Percentiles rank a stretch among this genome's conserved stretches.
Conservation (phyloP, 1,140 invertebrate genomes). For the Protaetia brevitarsis region DNA sequence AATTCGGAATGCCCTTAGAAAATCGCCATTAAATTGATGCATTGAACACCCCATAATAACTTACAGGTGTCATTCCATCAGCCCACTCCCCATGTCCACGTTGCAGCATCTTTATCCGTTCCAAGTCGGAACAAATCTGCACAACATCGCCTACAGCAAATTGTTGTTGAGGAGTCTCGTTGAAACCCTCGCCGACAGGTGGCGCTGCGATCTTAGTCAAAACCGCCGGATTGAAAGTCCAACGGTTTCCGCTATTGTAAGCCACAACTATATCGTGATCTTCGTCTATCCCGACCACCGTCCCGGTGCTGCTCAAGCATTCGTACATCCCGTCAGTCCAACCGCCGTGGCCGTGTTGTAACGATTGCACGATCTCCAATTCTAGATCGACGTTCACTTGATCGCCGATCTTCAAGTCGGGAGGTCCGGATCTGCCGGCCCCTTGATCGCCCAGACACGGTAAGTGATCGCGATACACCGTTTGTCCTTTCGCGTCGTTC, state of each 20-base stretch:
- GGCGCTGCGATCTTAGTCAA: conserved; percentile 80
- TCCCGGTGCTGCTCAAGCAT: conserved; percentile 88
- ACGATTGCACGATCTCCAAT: conserved; percentile 90
- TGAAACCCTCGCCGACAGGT: conserved; percentile 45
- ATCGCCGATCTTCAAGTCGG: conserved; percentile 86
- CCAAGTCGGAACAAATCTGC: conserved; percentile 89
- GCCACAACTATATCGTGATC: conserved; percentile 97
- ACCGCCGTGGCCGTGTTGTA: conserved; percentile 94
- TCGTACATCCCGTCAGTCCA: conserved; percentile 99
- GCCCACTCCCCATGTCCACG: conserved; percentile 96
- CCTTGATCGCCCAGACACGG: conserved; percentile 90
- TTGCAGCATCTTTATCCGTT: conserved; percentile 89
- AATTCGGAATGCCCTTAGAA: no score
- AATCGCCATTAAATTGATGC: no score
- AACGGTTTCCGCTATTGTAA: conserved; percentile 95
- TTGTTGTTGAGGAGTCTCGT: conserved; percentile 53
- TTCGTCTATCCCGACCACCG: conserved; percentile 94
- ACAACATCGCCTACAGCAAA: conserved; percentile 92
- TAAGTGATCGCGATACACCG: conserved; percentile 93
- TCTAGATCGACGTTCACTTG: conserved; percentile 93
- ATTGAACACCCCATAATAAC: no score
- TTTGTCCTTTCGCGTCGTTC: conserved; percentile 94
- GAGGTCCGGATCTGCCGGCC: conserved; percentile 76
- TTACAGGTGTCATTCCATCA: conserved; percentile 89
- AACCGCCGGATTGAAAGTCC: conserved; percentile 97